phyloP scores from a whole-genome alignment of 1,140 invertebrate species.

The Euglossa dilemma region DNA sequence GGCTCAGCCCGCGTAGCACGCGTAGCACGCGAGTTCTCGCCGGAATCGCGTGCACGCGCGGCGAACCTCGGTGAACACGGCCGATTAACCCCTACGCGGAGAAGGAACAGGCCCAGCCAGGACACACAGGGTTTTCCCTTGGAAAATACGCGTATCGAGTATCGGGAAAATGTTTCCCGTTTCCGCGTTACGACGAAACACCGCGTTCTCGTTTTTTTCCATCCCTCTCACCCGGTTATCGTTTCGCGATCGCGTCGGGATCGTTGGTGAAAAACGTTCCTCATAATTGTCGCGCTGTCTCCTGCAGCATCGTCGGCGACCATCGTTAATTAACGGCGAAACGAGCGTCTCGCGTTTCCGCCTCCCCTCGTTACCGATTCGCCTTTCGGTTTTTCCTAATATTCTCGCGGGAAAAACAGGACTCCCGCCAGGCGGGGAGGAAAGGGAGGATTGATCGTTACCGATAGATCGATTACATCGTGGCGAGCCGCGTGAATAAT shows the following conservation, averaged over 20 bases:
- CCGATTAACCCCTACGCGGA: slow-evolving; percentile 35
- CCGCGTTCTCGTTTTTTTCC: neutral
- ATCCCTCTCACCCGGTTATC: neutral
- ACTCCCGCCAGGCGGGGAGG: too few relatives aligned
- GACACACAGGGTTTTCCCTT: neutral
- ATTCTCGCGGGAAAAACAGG: neutral
- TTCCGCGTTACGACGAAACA: slow-evolving; percentile 45
- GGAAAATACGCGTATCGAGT: slow-evolving; percentile 25
- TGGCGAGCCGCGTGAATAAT: slow-evolving; percentile 24
- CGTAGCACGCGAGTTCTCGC: slow-evolving; percentile 1
- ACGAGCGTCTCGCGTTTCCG: neutral
- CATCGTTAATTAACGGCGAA: slow-evolving; percentile 23
- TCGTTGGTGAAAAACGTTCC: slow-evolving; percentile 16
- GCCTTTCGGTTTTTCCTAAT: neutral
- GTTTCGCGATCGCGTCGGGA: neutral
- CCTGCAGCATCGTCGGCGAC: neutral
- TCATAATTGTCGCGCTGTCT: slow-evolving; percentile 28
- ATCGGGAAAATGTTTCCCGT: slow-evolving; percentile 45
- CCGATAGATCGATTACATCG: neutral
- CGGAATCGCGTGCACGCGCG: slow-evolving; percentile 1
- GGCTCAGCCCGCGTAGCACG: slow-evolving; percentile 26
- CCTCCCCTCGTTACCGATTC: neutral
- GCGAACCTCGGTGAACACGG: slow-evolving; percentile 2
- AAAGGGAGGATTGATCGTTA: slow-evolving; percentile 1
- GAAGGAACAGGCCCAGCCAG: slow-evolving; percentile 16